These are phyloP conservation scores for Alfaro cultratus DNA, from an alignment of 2,797 vertebrate genomes.

Conservation along the genomic window DNA sequence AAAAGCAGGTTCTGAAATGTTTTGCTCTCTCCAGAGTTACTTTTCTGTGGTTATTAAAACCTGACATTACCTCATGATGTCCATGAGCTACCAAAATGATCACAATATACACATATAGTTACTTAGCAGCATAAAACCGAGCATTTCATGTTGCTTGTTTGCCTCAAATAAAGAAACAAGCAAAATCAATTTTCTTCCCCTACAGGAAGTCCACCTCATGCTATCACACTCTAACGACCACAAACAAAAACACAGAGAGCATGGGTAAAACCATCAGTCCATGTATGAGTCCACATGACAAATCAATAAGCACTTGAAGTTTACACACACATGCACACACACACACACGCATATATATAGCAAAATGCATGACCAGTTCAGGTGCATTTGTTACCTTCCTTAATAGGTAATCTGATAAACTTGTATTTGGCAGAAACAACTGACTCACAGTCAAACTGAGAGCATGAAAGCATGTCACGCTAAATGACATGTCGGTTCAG, in stretches of 20 bases:
- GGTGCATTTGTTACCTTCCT: conserved; percentile 10
- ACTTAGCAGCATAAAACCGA: conserved; percentile 4
- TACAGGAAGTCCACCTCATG: conserved; percentile 63
- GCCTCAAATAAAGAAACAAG: conserved; percentile 63
- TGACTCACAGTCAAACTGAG: conserved; percentile 25
- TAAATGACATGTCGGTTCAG: conserved; percentile 33
- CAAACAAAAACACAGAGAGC: conserved; percentile 46
- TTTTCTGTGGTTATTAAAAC: neutral
- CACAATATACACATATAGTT: neutral
- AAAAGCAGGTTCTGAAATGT: neutral
- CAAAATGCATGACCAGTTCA: conserved; percentile 2
- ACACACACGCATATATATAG: neutral
- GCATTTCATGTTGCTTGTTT: conserved; percentile 43
- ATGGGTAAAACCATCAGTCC: conserved; percentile 51
- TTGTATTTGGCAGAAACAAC: conserved; percentile 15
- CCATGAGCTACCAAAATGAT: neutral
- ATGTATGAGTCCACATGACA: conserved; percentile 13
- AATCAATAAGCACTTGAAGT: neutral
- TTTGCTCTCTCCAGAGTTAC: neutral
- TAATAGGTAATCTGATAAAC: conserved; percentile 19
- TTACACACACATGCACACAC: too few relatives aligned
- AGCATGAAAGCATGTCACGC: conserved; percentile 27
- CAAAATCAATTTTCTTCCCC: conserved; percentile 70
- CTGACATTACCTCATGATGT: neutral
- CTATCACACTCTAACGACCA: conserved; percentile 45